These are phyloP conservation scores for Anarsia innoxiella DNA, from an alignment of 2,888 invertebrate species.

Conservation along the genomic window DNA sequence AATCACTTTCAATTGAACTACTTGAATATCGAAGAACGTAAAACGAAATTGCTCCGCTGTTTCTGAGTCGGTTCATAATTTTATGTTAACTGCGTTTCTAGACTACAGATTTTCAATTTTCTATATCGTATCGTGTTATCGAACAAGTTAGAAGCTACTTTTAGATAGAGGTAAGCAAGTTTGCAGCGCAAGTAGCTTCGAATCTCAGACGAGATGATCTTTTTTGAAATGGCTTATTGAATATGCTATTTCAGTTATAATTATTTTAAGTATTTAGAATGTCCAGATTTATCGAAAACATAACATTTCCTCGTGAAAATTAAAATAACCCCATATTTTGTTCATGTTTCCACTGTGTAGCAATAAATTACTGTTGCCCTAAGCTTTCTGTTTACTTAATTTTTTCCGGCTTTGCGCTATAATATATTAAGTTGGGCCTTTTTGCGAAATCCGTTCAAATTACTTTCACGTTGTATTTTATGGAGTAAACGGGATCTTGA, in stretches of 20 bases:
- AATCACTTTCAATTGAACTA: neutral
- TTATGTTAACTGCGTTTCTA: conserved; percentile 3
- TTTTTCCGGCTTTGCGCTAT: conserved; percentile 31
- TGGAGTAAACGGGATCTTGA: too few relatives aligned
- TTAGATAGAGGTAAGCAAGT: conserved; percentile 7
- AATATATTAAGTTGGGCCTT: conserved; percentile 50
- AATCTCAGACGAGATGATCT: too few relatives aligned
- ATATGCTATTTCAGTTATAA: too few relatives aligned
- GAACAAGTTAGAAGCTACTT: too few relatives aligned
- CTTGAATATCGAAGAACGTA: too few relatives aligned
- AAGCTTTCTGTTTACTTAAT: conserved; percentile 42
- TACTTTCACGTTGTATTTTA: conserved; percentile 40
- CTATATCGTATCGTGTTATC: neutral
- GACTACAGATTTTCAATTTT: conserved; percentile 2
- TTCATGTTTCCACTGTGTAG: conserved; percentile 10
- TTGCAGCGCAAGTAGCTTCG: too few relatives aligned
- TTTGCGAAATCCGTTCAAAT: conserved; percentile 49
- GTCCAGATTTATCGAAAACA: too few relatives aligned
- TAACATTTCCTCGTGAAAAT: too few relatives aligned
- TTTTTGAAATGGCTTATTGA: too few relatives aligned
- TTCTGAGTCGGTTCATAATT: neutral
- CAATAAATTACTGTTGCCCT: conserved; percentile 41
- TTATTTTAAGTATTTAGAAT: too few relatives aligned
- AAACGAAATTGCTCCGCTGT: neutral
- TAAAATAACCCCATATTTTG: too few relatives aligned